phyloP scores from a whole-genome alignment of 2,113 vertebrate species.

The Nothoprocta perdicaria region DNA sequence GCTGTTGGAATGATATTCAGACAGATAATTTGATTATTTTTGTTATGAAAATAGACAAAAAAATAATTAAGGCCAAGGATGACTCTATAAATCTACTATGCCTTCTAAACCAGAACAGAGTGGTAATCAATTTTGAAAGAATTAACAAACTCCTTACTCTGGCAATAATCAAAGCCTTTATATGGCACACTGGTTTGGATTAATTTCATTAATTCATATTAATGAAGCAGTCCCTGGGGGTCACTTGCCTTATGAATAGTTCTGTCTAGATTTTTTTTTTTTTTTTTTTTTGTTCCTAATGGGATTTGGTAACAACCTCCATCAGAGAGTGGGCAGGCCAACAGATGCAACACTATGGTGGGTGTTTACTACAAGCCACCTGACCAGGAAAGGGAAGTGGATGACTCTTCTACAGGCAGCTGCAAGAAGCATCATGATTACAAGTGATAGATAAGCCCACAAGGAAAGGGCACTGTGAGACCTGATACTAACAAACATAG shows the following conservation, averaged over 20 bases:
- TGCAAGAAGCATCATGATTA: no score
- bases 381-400: no score
- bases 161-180: not conserved
- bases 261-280: not conserved
- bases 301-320: not conserved
- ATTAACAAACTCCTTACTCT: not conserved
- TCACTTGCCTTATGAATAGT: not conserved
- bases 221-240: not conserved
- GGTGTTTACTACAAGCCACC: no score
- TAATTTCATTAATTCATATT: not conserved
- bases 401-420: no score
- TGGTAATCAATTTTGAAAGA: constrained; percentile 15
- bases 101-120: not conserved
- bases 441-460: no score
- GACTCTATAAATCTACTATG: not conserved
- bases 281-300: not conserved
- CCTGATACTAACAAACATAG: no score
- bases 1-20: not conserved
- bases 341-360: no score
- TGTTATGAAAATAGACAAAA: constrained; percentile 18
- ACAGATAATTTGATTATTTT: not conserved
- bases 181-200: not conserved
- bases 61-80: not conserved
- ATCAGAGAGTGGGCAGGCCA: not conserved
- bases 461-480: no score